These are phyloP conservation scores for Heteropelma amictum DNA, from an alignment of 2,888 invertebrate species.

Conservation along the genomic window DNA sequence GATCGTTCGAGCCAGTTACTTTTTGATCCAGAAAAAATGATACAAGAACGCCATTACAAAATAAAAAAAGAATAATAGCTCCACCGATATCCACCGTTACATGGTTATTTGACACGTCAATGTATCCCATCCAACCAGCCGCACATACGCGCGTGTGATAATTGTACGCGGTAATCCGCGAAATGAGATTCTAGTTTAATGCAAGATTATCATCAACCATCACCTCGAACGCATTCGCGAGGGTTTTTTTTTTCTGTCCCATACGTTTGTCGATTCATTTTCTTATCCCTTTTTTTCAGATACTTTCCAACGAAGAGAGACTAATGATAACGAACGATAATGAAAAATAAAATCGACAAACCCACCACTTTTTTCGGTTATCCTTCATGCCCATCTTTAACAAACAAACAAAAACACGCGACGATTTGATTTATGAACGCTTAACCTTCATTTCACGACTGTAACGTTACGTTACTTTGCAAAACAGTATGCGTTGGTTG, in stretches of 20 bases:
- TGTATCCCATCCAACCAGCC: background rate
- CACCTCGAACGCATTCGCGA: slow-evolving; percentile 61
- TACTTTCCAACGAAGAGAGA: background rate
- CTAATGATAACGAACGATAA: background rate
- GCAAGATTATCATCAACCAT: slow-evolving; percentile 70
- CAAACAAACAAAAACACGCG: background rate
- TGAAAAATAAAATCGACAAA: background rate
- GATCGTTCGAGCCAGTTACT: no score
- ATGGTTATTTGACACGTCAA: no score
- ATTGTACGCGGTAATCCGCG: background rate
- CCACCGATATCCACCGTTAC: background rate
- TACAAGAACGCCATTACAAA: no score
- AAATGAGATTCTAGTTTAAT: slow-evolving; percentile 63
- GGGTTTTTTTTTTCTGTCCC: slow-evolving; percentile 7
- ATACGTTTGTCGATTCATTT: slow-evolving; percentile 34
- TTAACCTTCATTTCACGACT: background rate
- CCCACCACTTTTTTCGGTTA: no score
- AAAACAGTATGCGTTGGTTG: background rate
- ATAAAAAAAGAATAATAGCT: no score
- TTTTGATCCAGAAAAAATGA: no score
- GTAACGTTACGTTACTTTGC: background rate
- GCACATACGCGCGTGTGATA: background rate
- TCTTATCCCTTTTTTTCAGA: background rate
- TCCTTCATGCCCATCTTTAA: background rate
- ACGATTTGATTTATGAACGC: background rate